phyloP scores from a whole-genome alignment of 2,888 invertebrate species.

The Orthosia incerta region DNA sequence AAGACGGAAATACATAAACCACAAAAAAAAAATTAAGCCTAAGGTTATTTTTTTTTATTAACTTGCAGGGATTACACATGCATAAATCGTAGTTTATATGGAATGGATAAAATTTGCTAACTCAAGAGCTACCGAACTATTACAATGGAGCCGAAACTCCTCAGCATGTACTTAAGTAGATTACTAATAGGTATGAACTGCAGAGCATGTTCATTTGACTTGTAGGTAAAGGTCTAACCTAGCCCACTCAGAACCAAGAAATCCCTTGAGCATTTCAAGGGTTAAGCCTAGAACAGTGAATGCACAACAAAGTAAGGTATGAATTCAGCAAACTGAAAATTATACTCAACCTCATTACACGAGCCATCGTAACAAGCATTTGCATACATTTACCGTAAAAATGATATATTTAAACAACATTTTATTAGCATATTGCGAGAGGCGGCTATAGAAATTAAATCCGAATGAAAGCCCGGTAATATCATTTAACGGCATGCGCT shows the following conservation, averaged over 20 bases:
- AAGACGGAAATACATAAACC: neutral
- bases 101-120: too few relatives aligned
- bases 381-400: conserved; percentile 58
- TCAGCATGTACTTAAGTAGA: neutral
- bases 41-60: too few relatives aligned
- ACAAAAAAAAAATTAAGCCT: neutral
- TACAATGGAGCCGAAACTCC: neutral
- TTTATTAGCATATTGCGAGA: conserved; percentile 65
- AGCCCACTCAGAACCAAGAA: neutral
- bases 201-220: too few relatives aligned
- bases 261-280: neutral
- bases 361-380: conserved; percentile 35
- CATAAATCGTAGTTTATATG: too few relatives aligned
- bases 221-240: neutral
- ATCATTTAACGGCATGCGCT: conserved; percentile 65
- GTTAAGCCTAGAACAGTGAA: neutral
- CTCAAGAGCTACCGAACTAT: neutral
- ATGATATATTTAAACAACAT: conserved; percentile 56
- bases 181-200: neutral
- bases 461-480: conserved; percentile 70
- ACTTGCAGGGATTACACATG: too few relatives aligned
- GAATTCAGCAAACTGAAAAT: conserved; percentile 13
- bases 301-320: neutral
- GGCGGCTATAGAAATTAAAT: conserved; percentile 69
- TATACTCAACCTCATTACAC: conserved; percentile 17